Evolutionary conservation across 2,888 invertebrate genomes (phyloP).

Genomic region (Latheticus oryzae): DNA sequence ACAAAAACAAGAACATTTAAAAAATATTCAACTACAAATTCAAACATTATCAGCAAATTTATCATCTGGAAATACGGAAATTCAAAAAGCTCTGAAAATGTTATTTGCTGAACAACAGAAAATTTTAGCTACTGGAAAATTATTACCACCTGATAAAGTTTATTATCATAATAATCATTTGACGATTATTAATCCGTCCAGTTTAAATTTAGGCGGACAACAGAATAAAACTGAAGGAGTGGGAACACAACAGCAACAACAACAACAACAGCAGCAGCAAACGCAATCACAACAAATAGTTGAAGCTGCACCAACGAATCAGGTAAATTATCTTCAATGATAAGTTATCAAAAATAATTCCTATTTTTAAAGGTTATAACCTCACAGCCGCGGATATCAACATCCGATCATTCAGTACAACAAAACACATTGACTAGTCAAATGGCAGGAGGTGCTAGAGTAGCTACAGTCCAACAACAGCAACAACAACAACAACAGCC

Average conservation of each 20-base stretch:
- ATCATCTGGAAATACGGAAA: constrained; percentile 62
- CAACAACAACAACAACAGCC: constrained; percentile 45
- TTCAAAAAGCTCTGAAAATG: constrained; percentile 60
- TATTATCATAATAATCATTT: constrained; percentile 68
- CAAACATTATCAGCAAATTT: constrained; percentile 72
- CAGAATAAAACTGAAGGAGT: constrained; percentile 28
- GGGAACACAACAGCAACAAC: constrained; percentile 36
- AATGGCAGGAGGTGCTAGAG: constrained; percentile 33
- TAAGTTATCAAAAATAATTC: neutral
- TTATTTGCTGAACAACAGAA: constrained; percentile 78
- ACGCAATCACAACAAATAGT: no score
- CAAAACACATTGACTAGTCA: constrained; percentile 40
- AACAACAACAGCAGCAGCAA: constrained; percentile 38
- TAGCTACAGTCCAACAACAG: constrained; percentile 36
- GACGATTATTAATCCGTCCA: constrained; percentile 63
- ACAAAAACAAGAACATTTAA: constrained; percentile 75
- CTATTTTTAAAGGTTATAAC: constrained; percentile 16
- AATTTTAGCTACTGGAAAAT: constrained; percentile 78
- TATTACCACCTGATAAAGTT: constrained; percentile 70
- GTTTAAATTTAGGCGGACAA: constrained; percentile 48
- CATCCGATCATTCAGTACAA: constrained; percentile 47
- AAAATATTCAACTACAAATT: constrained; percentile 77
- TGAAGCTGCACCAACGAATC: constrained; percentile 1
- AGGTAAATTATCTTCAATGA: constrained; percentile 10
- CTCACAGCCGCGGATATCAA: constrained; percentile 48